Percentiles rank a stretch among this genome's conserved stretches.
Evolutionary conservation across 2,888 invertebrate species (phyloP).

Genomic region (Zhengitettix transpicula): DNA sequence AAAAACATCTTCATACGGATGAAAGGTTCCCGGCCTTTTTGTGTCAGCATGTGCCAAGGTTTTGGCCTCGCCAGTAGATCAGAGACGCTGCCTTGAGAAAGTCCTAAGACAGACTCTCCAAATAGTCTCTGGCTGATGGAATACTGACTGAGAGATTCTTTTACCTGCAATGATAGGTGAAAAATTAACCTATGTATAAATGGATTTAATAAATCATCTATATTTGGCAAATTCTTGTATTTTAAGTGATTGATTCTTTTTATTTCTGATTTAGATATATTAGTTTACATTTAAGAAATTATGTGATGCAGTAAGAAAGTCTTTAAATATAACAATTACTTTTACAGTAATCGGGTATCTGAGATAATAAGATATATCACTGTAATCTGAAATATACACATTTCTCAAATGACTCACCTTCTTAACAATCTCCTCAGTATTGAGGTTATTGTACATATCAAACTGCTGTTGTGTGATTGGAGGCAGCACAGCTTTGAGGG

Average conservation of each 20-base stretch:
- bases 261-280: not conserved
- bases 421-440: slow-evolving; percentile 96
- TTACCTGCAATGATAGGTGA: slow-evolving; percentile 37
- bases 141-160: slow-evolving; percentile 86
- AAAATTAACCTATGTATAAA: slow-evolving; percentile 8
- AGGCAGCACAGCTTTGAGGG: slow-evolving; percentile 88
- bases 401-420: slow-evolving; percentile 70
- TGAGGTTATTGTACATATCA: slow-evolving; percentile 92
- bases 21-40: slow-evolving; percentile 91
- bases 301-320: too few species aligned
- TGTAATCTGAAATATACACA: too few species aligned
- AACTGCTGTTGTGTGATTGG: slow-evolving; percentile 98
- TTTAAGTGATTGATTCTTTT: not conserved
- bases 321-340: too few species aligned
- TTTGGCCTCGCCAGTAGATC: slow-evolving; percentile 94
- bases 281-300: too few species aligned
- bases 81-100: slow-evolving; percentile 94
- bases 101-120: slow-evolving; percentile 92
- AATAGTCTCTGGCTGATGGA: slow-evolving; percentile 95
- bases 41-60: slow-evolving; percentile 98
- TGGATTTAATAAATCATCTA: not conserved
- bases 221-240: not conserved
- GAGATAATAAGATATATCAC: too few species aligned
- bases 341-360: too few species aligned
- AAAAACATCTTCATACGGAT: slow-evolving; percentile 97